These are phyloP conservation scores for Drymodes brunneopygia DNA, from an alignment of 2,113 vertebrate genomes.

Conservation along the genomic window DNA sequence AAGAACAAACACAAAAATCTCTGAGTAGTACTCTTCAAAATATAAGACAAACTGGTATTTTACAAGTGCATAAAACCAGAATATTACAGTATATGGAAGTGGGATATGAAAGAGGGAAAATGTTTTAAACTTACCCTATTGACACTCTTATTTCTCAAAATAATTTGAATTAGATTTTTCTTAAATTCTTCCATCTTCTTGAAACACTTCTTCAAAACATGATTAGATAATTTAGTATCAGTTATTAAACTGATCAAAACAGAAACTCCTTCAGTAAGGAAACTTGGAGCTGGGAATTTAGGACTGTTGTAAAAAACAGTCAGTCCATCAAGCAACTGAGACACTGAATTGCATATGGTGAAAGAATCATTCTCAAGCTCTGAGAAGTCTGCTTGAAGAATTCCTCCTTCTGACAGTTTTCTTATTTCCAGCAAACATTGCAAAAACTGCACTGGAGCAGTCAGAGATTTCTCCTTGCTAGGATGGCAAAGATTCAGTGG, in stretches of 20 bases:
- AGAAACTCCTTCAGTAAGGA: slow-evolving; percentile 72
- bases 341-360: slow-evolving; percentile 74
- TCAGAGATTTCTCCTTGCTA: neutral
- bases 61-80: neutral
- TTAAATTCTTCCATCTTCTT: slow-evolving; percentile 77
- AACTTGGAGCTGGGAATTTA: slow-evolving; percentile 43
- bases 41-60: neutral
- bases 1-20: neutral
- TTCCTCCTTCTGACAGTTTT: slow-evolving; percentile 48
- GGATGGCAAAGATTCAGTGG: neutral
- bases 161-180: slow-evolving; percentile 72
- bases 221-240: slow-evolving; percentile 60
- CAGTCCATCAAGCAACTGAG: slow-evolving; percentile 77
- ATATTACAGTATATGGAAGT: neutral
- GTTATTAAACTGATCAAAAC: slow-evolving; percentile 67
- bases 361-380: slow-evolving; percentile 62
- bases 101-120: neutral
- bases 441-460: slow-evolving; percentile 78
- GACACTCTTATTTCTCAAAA: slow-evolving; percentile 69
- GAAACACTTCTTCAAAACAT: slow-evolving; percentile 67
- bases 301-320: slow-evolving; percentile 69
- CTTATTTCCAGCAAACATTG: slow-evolving; percentile 78
- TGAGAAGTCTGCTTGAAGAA: slow-evolving; percentile 55
- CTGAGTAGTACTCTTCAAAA: neutral
- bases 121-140: slow-evolving; percentile 79